Evolutionary conservation across 2,888 invertebrate species (phyloP), one percentile per base, ranked within the genome.

Genomic region (Ametastegia equiseti): DNA sequence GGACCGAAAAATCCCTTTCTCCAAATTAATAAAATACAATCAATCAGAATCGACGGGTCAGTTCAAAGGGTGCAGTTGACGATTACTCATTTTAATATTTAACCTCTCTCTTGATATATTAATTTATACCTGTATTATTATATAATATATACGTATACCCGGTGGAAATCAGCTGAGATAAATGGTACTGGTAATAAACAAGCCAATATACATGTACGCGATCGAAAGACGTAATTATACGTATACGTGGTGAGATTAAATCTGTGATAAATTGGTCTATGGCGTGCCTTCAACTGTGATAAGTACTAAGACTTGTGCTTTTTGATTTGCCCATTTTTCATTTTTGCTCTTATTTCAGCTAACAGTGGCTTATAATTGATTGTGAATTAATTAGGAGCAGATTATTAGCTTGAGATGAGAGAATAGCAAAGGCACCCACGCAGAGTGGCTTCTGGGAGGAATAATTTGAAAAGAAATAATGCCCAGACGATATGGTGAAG

Each of bases 221-320:
- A 36, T 36, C n/a, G 7, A 1, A 67, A 67, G 7, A 60, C 5
- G 23, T 67, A 67, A 67, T 67, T 19, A 67, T 27, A 67, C 19
- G 39, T 19, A 67, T 27, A 67, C 19, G 39, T 39, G 6, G 11
- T 6, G 7, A 67, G 67, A 67, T 67, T 3, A 23, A 67, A 67
- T 67, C 39, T 42, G 67, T 67, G 67, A 67, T 67, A 42, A 67
- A 67, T 67, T 67, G 36, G 67, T 4, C 39, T 67, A 36, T 67
- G 19, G 67, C 67, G 67, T 67, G 67, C 19, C 19, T 67, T 67
- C n/a, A 27, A 36, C 39, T 36, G 36, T 5, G 39, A 67, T n/a
- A 67, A 67, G 36, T 39, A 39, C 9, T n/a, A n/a, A n/a, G n/a
- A 67, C 19, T 9, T 4, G 60, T 6, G 30, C 15, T 60, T 15